Conservation (phyloP, 2,113 vertebrate species). For the Mus spicilegus region DNA sequence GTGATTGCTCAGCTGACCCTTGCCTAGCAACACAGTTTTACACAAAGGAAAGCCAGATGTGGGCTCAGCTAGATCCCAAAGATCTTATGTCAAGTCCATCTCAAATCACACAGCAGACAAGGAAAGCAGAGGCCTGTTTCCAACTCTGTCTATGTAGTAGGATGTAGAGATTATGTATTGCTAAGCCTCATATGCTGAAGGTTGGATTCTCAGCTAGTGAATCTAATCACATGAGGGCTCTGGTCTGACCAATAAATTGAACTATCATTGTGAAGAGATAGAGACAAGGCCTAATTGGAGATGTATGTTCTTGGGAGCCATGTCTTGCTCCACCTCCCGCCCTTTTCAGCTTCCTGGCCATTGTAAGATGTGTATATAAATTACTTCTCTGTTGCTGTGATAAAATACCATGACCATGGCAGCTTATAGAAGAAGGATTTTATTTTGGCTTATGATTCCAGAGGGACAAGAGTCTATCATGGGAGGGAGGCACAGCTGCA, state of each 20-base stretch:
- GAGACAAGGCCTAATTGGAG: neutral
- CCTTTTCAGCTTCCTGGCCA: neutral
- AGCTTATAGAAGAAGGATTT: neutral
- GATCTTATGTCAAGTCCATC: neutral
- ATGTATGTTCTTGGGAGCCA: neutral
- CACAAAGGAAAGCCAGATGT: neutral
- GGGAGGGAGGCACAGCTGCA: neutral
- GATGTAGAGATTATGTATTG: neutral
- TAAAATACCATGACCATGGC: neutral
- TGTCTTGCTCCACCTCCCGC: no score
- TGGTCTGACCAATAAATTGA: neutral
- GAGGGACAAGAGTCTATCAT: neutral
- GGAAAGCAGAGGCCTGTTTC: neutral
- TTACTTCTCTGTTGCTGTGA: neutral
- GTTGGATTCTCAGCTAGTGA: neutral
- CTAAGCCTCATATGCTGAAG: neutral
- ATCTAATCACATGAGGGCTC: neutral
- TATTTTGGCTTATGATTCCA: neutral
- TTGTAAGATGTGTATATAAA: neutral
- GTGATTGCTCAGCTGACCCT: neutral
- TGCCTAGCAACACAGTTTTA: neutral
- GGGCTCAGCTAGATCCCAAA: neutral
- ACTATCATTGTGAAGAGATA: neutral
- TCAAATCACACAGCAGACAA: neutral
- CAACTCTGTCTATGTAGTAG: neutral